Base-by-base conservation (phyloP, 2,888 invertebrate genomes). In the Hydrotaea diabolus region DNA sequence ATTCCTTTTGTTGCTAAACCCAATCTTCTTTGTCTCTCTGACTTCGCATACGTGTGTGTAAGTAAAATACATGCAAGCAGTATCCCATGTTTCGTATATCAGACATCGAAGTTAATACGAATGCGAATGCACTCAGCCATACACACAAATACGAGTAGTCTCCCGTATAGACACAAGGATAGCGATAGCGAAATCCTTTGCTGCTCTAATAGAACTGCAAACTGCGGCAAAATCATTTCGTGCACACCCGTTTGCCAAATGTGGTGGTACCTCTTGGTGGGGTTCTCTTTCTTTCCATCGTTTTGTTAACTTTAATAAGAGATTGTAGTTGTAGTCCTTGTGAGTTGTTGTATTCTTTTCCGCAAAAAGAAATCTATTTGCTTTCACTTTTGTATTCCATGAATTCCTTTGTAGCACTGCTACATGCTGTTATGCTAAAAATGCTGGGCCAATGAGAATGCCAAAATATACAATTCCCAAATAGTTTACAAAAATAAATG, bases 141-240 rank as follows among this genome's bases (percentile, higher is more conserved):
- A 49, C 49, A 4, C 49, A 9, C 39, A 39, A n/a, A n/a, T n/a
- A n/a, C n/a, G n/a, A 15, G 13, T n/a, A 49, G n/a, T n/a, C 49
- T 49, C 49, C 7, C 17, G 62, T n/a, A 17, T 13, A 66, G 4
- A 43, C 2, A 36, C 64, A 64, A 36, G 36, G 66, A 36, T 39
- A 19, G 7, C 19, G 43, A 43, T 19, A 43, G 19, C 66, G 9
- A 13, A n/a, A 66, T 36, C 9, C 55, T 5, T 2, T 55, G 23
- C 21, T 11, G 39, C 13, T 66, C 39, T 62, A 26, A 17, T 9
- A 77, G 13, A 80, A 80, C 7, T 75, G 71, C 57, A 83, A 80
- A 80, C 62, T 74, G 80, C 74, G 74, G 69, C 69, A 80, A 77
- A 31, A 77, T 71, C 36, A 57, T 80, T 72, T 75, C n/a, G 66